Conservation (phyloP, 2,113 vertebrate genomes). For the Malurus elegans region DNA sequence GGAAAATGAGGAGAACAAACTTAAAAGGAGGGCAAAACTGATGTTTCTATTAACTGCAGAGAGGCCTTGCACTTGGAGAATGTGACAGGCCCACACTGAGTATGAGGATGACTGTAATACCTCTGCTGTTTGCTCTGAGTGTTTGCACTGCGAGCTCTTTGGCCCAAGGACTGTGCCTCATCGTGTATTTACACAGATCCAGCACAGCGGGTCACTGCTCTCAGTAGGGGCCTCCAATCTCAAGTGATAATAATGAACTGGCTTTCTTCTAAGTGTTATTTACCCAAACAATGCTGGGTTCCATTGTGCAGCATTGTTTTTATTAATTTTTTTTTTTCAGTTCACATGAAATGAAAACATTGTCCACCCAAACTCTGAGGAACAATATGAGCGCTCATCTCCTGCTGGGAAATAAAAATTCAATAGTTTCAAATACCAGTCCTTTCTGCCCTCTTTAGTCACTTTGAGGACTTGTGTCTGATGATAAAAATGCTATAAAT, state of each 20-base stretch:
- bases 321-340: not conserved
- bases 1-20: not conserved
- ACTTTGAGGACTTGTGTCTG: constrained; percentile 9
- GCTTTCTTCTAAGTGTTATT: constrained; percentile 27
- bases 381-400: not conserved
- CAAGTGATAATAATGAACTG: constrained; percentile 49
- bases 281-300: constrained; percentile 34
- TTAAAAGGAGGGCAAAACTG: not conserved
- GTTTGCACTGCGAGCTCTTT: constrained; percentile 40
- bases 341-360: constrained; percentile 32
- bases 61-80: not conserved
- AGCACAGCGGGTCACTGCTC: constrained; percentile 12
- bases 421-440: constrained; percentile 34
- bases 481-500: constrained; percentile 56
- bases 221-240: constrained; percentile 6
- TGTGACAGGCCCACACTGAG: not conserved
- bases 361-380: constrained; percentile 4
- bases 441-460: constrained; percentile 28
- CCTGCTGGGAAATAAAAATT: constrained; percentile 53
- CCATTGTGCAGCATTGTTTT: constrained; percentile 18
- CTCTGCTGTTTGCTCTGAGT: constrained; percentile 41
- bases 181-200: constrained; percentile 39
- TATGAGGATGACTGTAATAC: not conserved
- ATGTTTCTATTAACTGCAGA: not conserved
- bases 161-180: constrained; percentile 30